These are phyloP conservation scores for Phragmatobia fuliginosa DNA, from an alignment of 2,888 invertebrate species.

Conservation along the genomic window DNA sequence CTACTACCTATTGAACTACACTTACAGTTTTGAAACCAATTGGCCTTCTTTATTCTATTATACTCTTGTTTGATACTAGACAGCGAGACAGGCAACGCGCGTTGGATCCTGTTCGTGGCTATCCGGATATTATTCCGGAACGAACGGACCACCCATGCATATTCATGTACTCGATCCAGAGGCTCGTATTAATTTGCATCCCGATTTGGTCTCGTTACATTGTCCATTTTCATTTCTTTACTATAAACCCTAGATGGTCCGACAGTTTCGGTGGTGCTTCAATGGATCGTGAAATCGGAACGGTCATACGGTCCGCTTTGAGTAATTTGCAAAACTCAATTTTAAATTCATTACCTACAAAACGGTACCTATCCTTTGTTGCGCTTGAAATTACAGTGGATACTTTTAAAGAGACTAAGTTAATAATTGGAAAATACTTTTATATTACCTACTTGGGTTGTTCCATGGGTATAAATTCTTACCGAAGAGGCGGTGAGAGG, in stretches of 20 bases:
- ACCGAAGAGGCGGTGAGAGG: too few species aligned
- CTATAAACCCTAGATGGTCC: slow-evolving; percentile 57
- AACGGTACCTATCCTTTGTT: slow-evolving; percentile 27
- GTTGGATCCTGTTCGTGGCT: slow-evolving; percentile 53
- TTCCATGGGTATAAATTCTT: neutral
- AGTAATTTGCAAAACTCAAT: slow-evolving; percentile 49
- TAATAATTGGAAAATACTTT: slow-evolving; percentile 26
- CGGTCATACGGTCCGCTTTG: slow-evolving; percentile 46
- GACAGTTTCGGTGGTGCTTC: slow-evolving; percentile 57
- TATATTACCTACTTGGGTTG: neutral
- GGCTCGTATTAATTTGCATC: slow-evolving; percentile 85
- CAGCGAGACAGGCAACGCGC: slow-evolving; percentile 41
- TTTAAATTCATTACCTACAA: slow-evolving; percentile 46
- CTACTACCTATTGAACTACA: too few species aligned
- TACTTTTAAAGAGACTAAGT: slow-evolving; percentile 31
- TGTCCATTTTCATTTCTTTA: slow-evolving; percentile 79
- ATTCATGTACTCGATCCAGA: slow-evolving; percentile 81
- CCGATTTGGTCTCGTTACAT: slow-evolving; percentile 73
- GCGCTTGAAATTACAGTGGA: slow-evolving; percentile 30
- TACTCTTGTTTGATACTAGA: slow-evolving; percentile 13
- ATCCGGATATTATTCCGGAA: slow-evolving; percentile 79
- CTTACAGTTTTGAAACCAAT: neutral
- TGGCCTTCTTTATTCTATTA: slow-evolving; percentile 16
- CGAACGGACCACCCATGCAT: slow-evolving; percentile 76
- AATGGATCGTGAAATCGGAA: slow-evolving; percentile 67